Evolutionary conservation across 2,113 vertebrate species (phyloP), one percentile per base, ranked within the genome.

Genomic region (Cebidichthys violaceus): DNA sequence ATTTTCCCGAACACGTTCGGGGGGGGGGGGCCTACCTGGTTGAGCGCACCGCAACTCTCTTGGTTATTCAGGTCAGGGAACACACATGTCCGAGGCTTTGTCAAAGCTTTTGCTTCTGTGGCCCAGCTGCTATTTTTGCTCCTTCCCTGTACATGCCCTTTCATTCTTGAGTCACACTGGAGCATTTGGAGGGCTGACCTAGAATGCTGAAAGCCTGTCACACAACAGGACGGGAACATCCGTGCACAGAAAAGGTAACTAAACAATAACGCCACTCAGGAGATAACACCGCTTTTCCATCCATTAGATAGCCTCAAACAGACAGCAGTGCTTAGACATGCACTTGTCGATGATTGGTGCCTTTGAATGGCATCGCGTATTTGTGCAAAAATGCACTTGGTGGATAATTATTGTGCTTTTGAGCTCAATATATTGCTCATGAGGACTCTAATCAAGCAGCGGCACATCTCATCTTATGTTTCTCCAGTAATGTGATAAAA

Each of bases 161-260:
- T 94, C 90, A 92, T 86, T 92, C 87, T 85, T 85, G 90, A 91
- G 87, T 92, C 82, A 87, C 88, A 79, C 84, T 75, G 86, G 83
- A 89, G 91, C 91, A 88, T 77, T 77, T 70, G 86, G 62, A 86
- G 81, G 74, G 84, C 77, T 91, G 92, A 94, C 92, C 94, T 88
- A 93, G 91, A 94, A 94, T 91, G 79, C 89, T 85, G 86, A 92
- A 77, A 79, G 80, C 70, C 81, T 91, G 90, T 89, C 92, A 90
- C 86, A 88, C 78, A 87, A 81, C 86, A 86, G 68, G 77, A 86
- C 80, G 31, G 1, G 60, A 90, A 80, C 86, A 88, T 82, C 73
- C 87, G 86, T 75, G 81, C 75, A 39, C 1, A 71, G 76, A 66
- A 73, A 86, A 86, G 78, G 87, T 81, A 85, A 64, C 77, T 71